phyloP scores from a whole-genome alignment of 2,888 invertebrate species.

The Omphaloscelis lunosa region DNA sequence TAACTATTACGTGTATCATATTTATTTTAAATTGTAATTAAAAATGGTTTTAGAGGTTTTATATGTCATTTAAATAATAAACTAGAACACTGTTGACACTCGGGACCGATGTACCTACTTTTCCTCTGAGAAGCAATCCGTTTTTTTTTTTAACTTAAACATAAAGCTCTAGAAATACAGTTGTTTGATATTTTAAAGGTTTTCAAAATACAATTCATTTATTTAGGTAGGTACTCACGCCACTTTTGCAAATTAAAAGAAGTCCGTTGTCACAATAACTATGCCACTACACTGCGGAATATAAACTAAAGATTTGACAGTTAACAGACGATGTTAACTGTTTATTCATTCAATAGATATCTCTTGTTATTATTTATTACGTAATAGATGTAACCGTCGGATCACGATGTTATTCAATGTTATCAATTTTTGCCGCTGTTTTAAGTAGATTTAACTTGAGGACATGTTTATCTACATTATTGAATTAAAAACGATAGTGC shows the following conservation, averaged over 20 bases:
- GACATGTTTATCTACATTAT: background rate
- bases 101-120: background rate
- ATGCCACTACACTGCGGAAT: slow-evolving; percentile 37
- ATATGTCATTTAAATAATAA: background rate
- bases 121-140: too few relatives aligned
- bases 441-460: background rate
- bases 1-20: background rate
- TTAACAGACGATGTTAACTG: slow-evolving; percentile 32
- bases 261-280: slow-evolving; percentile 22
- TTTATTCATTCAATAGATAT: slow-evolving; percentile 39
- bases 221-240: slow-evolving; percentile 40
- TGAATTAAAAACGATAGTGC: slow-evolving; percentile 5
- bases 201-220: background rate
- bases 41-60: background rate
- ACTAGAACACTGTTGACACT: background rate
- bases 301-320: slow-evolving; percentile 49
- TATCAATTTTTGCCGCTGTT: slow-evolving; percentile 53
- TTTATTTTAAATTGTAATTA: background rate
- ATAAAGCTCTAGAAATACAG: background rate
- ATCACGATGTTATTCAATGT: slow-evolving; percentile 59
- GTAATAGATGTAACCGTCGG: slow-evolving; percentile 45
- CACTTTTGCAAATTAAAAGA: slow-evolving; percentile 41
- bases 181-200: background rate
- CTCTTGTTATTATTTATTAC: slow-evolving; percentile 45
- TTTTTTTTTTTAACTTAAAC: too few relatives aligned